phyloP scores from a whole-genome alignment of 1,140 invertebrate genomes.

The Saccostrea echinata region DNA sequence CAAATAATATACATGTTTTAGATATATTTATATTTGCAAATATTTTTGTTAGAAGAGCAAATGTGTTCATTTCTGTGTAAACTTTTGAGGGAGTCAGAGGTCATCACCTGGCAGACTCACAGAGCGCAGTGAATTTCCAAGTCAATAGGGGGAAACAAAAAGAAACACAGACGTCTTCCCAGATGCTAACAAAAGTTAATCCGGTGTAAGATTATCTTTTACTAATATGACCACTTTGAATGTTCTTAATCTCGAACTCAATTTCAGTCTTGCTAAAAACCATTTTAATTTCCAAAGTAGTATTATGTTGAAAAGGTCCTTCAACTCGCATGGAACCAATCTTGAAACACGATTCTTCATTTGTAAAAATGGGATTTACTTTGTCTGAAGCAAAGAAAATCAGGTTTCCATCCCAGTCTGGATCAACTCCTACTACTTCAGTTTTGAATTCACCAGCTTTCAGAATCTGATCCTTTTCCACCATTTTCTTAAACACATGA shows the following conservation, averaged over 20 bases:
- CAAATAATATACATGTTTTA: no score
- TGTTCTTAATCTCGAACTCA: not conserved
- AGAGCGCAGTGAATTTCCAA: no score
- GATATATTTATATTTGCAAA: no score
- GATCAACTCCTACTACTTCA: not conserved
- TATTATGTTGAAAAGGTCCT: not conserved
- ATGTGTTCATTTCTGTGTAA: no score
- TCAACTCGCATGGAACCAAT: not conserved
- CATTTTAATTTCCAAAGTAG: not conserved
- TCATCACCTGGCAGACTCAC: no score
- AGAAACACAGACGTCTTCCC: no score
- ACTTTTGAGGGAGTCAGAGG: no score
- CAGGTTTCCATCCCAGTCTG: not conserved
- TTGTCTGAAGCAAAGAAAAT: not conserved
- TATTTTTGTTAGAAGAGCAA: no score
- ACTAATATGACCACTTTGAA: not conserved
- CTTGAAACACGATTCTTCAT: not conserved
- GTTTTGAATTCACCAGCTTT: not conserved
- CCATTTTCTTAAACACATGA: not conserved
- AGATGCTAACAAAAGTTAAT: not conserved
- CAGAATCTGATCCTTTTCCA: not conserved
- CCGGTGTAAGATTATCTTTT: not conserved
- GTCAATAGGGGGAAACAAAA: no score
- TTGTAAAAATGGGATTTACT: not conserved
- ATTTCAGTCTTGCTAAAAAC: not conserved